phyloP scores from a whole-genome alignment of 2,113 vertebrate genomes.

The Passer domesticus region DNA sequence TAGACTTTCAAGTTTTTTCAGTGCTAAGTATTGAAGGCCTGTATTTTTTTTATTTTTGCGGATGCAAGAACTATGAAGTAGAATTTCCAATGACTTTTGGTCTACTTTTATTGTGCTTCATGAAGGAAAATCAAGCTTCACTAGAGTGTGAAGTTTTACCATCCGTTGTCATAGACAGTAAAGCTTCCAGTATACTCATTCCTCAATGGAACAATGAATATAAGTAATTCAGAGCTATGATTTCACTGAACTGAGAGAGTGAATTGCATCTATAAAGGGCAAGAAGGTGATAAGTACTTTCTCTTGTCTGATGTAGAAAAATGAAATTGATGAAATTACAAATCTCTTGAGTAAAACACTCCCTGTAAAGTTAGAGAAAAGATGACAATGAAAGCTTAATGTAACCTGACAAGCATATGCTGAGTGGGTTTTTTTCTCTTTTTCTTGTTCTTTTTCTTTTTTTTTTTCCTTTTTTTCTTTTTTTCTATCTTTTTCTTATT shows the following conservation, averaged over 20 bases:
- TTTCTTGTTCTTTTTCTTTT: background rate
- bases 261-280: background rate
- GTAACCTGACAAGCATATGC: background rate
- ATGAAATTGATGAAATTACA: background rate
- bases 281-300: background rate
- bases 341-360: background rate
- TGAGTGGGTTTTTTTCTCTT: background rate
- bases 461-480: background rate
- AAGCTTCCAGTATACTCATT: background rate
- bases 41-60: background rate
- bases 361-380: background rate
- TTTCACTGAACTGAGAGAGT: background rate
- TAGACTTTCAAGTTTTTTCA: background rate
- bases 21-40: background rate
- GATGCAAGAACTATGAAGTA: background rate
- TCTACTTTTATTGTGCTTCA: background rate
- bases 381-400: background rate
- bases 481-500: rapidly evolving
- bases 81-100: background rate
- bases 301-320: background rate
- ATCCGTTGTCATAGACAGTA: background rate
- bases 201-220: background rate
- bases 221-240: background rate
- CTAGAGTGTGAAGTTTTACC: background rate
- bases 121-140: background rate